Conservation (phyloP, 2,797 vertebrate genomes). For the Malacoraja senta region DNA sequence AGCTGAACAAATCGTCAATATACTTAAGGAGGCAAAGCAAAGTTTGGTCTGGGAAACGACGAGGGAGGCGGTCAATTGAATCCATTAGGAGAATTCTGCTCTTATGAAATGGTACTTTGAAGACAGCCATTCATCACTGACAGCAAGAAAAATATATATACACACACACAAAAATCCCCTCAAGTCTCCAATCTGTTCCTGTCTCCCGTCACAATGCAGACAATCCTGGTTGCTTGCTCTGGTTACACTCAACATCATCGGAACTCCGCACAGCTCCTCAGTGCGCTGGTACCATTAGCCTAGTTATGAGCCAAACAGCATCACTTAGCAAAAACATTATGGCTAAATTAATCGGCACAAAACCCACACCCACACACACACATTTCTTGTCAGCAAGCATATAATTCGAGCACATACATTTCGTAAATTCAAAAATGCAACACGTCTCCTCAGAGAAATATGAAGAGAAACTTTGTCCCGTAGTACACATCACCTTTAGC, state of each 20-base stretch:
- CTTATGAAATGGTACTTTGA: not conserved
- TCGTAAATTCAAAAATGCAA: not conserved
- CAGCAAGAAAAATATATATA: not conserved
- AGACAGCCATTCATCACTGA: not conserved
- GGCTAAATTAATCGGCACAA: not conserved
- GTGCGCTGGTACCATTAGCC: not conserved
- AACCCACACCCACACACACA: no score
- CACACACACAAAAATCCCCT: not conserved
- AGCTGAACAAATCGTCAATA: not conserved
- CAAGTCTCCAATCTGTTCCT: not conserved
- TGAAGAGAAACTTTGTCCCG: conserved; percentile 4
- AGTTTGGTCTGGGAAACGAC: conserved; percentile 19
- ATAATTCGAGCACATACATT: not conserved
- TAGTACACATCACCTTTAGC: not conserved
- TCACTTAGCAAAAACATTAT: not conserved
- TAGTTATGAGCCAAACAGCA: conserved; percentile 7
- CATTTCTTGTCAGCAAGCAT: no score
- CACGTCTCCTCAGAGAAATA: not conserved
- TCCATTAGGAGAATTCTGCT: not conserved
- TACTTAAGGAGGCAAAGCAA: not conserved
- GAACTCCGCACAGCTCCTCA: not conserved
- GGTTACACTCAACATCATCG: not conserved
- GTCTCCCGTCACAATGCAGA: not conserved
- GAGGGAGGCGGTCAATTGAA: not conserved
- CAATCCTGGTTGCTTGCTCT: not conserved